Evolutionary conservation across 2,888 invertebrate species (phyloP), one percentile per base, ranked within the genome.

Genomic region (Willowsia nigromaculata): DNA sequence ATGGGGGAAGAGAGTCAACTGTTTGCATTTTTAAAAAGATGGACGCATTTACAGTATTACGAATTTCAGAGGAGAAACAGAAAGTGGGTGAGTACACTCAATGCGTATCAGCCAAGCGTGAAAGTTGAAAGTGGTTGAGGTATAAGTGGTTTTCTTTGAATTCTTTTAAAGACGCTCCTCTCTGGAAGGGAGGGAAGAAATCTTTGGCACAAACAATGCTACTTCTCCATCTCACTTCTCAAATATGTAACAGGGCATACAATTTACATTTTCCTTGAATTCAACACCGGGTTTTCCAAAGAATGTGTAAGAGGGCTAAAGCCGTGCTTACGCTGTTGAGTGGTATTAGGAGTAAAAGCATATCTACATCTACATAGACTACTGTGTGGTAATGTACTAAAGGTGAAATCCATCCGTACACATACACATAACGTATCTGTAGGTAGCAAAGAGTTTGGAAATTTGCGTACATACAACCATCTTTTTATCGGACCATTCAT

Each of bases 51-150:
- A 27, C n/a, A 62, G 33, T 13, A 56, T 25, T 56, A 25, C 25
- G 4, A 4, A n/a, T 50, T 50, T 50, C 13, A 18, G 5, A 9
- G 30, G 62, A 59, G 13, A 30, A 27, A 62, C 3, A 37, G 40
- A 68, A 68, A 65, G 33, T 68, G 37, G 68, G 15, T 37, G 37
- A 33, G n/a, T n/a, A 33, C 33, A 33, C 7, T 15, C 30, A 4
- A 59, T 37, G 33, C 68, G 18, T 68, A 37, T 37, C 27, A 68
- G n/a, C 90, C 50, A 87, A 87, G 62, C 56, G 56, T 74, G 74
- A 84, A 83, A 83, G 65, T 83, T 83, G 47, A 59, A 40, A 84
- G 56, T 71, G 71, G 47, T n/a, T n/a, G n/a, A 84, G 74, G 84
- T 71, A 56, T 84, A 84, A 84, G 74, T 84, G 83, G 83, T 83